Evolutionary conservation across 1,140 invertebrate species (phyloP), one percentile per base, ranked within the genome.

Genomic region (Maconellicoccus hirsutus): DNA sequence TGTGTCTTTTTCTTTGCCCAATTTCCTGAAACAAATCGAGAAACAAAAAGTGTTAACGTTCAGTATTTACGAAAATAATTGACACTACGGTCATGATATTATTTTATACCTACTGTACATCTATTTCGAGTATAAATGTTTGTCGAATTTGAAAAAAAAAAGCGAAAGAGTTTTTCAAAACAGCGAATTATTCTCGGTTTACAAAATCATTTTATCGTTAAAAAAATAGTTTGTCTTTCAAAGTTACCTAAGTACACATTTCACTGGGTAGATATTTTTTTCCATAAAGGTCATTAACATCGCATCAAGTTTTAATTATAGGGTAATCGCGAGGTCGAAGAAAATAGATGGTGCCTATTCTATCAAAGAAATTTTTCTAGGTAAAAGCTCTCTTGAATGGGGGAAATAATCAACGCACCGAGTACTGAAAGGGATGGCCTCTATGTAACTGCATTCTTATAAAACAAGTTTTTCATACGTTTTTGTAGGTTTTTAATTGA

Each of bases 1-100:
- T 66, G 8, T 66, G 25, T 66, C 61, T 66, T 66, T 66, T 66
- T 66, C 61, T 26, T 23, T 23, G 61, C 61, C 61, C 61, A 66
- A 16, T 66, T 66, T 25, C 61, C 61, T 66, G 61, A 10, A 66
- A 23, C 10, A 66, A 16, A 3, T 52, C n/a, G n/a, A 8, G 12
- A 33, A 33, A 33, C 12, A 33, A 3, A 33, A 33, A 3, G 12
- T 33, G 29, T 33, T 33, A 33, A 33, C n/a, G n/a, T 33, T 12
- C 3, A 33, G 29, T 33, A 12, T 33, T 33, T 3, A 33, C 3
- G 29, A 33, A 33, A 33, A 33, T 3, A n/a, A n/a, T n/a, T n/a
- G n/a, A n/a, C n/a, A n/a, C n/a, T n/a, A n/a, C n/a, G n/a, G n/a
- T n/a, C n/a, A n/a, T n/a, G n/a, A n/a, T n/a, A n/a, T n/a, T n/a